Evolutionary conservation across 2,113 vertebrate genomes (phyloP).

Genomic region (Ptilorrhoa leucosticta): DNA sequence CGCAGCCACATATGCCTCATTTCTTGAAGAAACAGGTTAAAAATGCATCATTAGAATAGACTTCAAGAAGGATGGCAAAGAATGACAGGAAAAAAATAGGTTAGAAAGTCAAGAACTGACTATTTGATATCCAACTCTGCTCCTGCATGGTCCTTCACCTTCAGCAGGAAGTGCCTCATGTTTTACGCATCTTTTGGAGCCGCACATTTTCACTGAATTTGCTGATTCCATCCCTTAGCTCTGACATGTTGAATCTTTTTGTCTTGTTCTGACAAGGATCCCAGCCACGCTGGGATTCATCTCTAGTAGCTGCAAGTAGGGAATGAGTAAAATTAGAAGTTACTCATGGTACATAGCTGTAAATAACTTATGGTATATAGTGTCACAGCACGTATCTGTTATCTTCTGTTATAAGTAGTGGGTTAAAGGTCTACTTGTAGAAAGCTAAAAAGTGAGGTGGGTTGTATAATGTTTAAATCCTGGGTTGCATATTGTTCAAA

Average conservation of each 20-base stretch:
- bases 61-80: neutral
- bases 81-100: neutral
- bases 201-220: neutral
- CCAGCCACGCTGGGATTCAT: accelerated
- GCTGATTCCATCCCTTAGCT: neutral
- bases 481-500: neutral
- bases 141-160: neutral
- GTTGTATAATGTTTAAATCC: neutral
- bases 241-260: accelerated
- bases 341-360: neutral
- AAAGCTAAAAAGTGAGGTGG: neutral
- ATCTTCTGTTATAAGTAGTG: neutral
- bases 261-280: neutral
- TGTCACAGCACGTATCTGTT: neutral
- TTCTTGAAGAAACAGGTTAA: conserved; percentile 26
- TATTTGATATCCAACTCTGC: neutral
- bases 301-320: neutral
- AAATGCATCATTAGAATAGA: neutral
- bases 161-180: neutral
- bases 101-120: neutral
- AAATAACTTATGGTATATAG: neutral
- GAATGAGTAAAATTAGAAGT: neutral
- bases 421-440: neutral
- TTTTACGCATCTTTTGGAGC: neutral
- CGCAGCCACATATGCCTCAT: neutral